phyloP scores from a whole-genome alignment of 2,113 vertebrate species.

The Thunnus thynnus region DNA sequence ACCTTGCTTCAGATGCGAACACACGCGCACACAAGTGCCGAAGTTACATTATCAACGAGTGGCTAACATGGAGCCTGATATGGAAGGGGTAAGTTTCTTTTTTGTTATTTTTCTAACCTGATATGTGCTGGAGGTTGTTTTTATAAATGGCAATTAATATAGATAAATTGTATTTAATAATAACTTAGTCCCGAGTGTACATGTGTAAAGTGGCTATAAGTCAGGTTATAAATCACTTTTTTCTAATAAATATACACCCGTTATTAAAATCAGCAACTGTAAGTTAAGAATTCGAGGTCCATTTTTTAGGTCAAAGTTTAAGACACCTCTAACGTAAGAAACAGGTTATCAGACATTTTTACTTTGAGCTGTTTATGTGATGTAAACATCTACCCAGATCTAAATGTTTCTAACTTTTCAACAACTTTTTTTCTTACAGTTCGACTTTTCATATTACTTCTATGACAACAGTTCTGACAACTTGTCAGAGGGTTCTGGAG shows the following conservation, averaged over 20 bases:
- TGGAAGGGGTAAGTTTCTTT: constrained; percentile 50
- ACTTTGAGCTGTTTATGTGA: neutral
- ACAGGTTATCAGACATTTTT: neutral
- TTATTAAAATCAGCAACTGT: too few relatives aligned
- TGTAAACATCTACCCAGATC: neutral
- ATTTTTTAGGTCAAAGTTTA: neutral
- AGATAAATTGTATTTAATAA: neutral
- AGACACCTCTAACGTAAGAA: neutral
- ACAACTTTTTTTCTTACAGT: constrained; percentile 41
- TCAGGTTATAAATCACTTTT: neutral
- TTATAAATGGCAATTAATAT: neutral
- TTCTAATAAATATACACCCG: neutral
- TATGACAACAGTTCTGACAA: constrained; percentile 78
- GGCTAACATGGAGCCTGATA: constrained; percentile 24
- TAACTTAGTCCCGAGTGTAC: neutral
- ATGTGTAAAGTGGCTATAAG: too few relatives aligned
- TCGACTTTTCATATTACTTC: neutral
- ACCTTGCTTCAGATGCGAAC: accelerated
- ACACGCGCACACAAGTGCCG: neutral
- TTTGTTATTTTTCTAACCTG: neutral
- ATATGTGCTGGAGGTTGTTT: neutral
- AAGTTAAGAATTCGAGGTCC: too few relatives aligned
- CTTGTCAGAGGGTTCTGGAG: constrained; percentile 85
- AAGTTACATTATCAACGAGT: neutral
- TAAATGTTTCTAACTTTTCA: neutral